A percentile compares a stretch with the other conserved stretches of the same genome.
phyloP scores from a whole-genome alignment of 1,140 invertebrate genomes.

The Drosophila ercepeae region DNA sequence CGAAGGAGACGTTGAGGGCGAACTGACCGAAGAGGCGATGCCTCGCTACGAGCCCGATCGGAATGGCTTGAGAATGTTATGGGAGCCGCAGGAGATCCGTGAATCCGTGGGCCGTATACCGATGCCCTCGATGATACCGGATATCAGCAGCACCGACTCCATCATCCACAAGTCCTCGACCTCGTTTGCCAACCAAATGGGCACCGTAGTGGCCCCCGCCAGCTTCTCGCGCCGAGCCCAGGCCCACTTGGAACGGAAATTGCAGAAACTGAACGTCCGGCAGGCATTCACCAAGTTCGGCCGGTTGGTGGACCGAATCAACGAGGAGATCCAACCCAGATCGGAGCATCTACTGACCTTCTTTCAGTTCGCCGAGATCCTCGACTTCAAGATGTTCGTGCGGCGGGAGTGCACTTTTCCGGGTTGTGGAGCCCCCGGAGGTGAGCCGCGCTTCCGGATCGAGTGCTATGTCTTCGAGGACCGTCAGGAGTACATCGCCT shows the following conservation, averaged over 20 bases:
- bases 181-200: neutral
- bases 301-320: neutral
- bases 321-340: neutral
- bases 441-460: neutral
- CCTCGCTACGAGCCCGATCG: neutral
- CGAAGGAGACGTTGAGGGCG: neutral
- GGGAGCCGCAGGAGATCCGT: neutral
- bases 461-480: neutral
- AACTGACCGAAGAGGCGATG: neutral
- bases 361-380: neutral
- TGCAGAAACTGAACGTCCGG: no score
- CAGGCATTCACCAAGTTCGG: neutral
- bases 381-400: constrained; percentile 1
- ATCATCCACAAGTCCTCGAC: neutral
- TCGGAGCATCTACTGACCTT: neutral
- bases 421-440: neutral
- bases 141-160: neutral
- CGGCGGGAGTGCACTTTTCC: neutral
- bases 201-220: neutral
- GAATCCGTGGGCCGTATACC: neutral
- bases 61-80: neutral
- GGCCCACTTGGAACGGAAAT: neutral
- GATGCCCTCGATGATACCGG: neutral
- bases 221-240: neutral
- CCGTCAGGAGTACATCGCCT: neutral